Conservation (phyloP, 2,888 invertebrate genomes). For the Molanna angustata region DNA sequence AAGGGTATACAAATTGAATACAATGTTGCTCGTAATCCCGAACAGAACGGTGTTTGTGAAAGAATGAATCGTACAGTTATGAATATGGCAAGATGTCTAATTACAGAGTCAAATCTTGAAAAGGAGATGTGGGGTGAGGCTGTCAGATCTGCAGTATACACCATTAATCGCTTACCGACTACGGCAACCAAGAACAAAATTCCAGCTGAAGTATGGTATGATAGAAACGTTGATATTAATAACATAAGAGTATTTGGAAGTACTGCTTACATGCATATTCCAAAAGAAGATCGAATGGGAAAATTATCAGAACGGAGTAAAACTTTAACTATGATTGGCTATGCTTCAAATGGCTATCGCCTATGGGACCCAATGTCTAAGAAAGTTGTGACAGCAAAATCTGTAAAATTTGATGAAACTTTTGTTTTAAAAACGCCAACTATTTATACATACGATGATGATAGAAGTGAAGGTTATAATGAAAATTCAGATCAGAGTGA, state of each 20-base stretch:
- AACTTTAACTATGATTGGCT: neutral
- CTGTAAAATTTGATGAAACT: neutral
- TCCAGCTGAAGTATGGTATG: neutral
- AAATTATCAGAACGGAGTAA: neutral
- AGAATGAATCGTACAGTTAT: neutral
- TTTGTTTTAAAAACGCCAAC: no score
- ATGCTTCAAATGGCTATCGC: conserved; percentile 1
- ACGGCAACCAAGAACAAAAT: neutral
- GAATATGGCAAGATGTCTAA: neutral
- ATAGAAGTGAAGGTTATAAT: no score
- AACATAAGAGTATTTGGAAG: neutral
- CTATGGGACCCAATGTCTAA: neutral
- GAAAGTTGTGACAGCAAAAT: neutral
- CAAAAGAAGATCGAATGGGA: neutral
- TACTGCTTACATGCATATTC: neutral
- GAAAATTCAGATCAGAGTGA: no score
- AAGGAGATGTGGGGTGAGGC: conserved; percentile 3
- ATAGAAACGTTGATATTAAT: neutral
- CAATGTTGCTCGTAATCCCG: neutral
- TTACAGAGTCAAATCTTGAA: neutral
- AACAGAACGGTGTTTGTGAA: neutral
- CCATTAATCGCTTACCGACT: neutral
- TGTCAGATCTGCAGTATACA: neutral
- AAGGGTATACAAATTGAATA: neutral
- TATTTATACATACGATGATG: no score